Base-by-base conservation (phyloP, 2,888 invertebrate genomes). In the Galerucella calmariensis region DNA sequence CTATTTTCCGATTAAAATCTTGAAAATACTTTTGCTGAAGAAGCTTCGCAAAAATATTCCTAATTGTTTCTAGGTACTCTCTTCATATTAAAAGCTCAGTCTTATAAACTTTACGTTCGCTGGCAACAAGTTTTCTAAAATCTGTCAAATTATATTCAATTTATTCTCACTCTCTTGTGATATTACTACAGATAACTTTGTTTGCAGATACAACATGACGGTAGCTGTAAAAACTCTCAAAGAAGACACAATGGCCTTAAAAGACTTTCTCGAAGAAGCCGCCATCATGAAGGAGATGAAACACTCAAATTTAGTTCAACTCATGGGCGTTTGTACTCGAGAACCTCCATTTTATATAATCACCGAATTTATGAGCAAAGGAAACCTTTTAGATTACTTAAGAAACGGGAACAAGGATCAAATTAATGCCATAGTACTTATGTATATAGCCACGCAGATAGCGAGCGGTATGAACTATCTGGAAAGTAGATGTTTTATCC, bases 211-310 rank as follows among this genome's bases (percentile, higher is more conserved):
- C 87, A 97, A 96, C 86, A 95, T 96, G 90, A 98, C 97, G 2
- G 98, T 99, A 69, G 99, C 99, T 46, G 99, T 99, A 12, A 99
- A 99, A 89, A 99, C 99, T 0, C 90, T 99, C 14, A 99, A 99
- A 91, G 99, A 99, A 88, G 99, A 99, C 87, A 98, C 98, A 24
- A 99, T 99, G 99, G 98, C 98, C 12, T 90, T 99, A 74, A 98
- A 99, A 88, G 99, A 99, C 88, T 99, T 99, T 88, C 90, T 99
- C 68, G 99, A 98, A 86, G 99, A 99, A 88, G 99, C 99, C 1
- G 95, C 97, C 71, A 98, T 99, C 73, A 99, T 99, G 99, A 99
- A 99, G 87, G 98, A 98, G 89, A 98, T 99, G 97, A 97, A 97
- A 83, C 99, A 99, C 89, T 95, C 97, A 41, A 99, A 99, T 90